Evolutionary conservation across 2,797 vertebrate genomes (phyloP).

Genomic region (Margarornis squamiger): DNA sequence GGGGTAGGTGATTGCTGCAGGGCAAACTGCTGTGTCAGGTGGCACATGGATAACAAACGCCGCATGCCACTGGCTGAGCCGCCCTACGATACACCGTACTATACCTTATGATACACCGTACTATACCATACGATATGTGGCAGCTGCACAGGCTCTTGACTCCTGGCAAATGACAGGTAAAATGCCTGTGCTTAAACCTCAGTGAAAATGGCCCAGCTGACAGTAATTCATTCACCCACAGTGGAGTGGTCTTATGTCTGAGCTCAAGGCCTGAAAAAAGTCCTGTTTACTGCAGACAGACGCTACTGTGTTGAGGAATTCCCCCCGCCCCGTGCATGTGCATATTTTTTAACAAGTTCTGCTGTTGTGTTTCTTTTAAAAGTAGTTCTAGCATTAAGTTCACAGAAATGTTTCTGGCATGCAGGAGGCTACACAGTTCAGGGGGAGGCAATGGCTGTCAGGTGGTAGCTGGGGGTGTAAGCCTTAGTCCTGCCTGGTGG

Average conservation of each 20-base stretch:
- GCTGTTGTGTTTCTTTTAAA: neutral
- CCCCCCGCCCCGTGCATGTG: neutral
- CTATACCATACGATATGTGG: neutral
- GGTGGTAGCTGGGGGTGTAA: rapidly evolving
- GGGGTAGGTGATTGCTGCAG: neutral
- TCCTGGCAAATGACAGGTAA: neutral
- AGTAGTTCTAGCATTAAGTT: neutral
- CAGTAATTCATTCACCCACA: neutral
- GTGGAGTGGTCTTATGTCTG: neutral
- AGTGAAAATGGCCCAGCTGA: neutral
- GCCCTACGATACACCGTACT: too few species aligned
- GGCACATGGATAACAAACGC: neutral
- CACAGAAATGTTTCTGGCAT: neutral
- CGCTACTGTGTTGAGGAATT: neutral
- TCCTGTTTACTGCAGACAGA: neutral
- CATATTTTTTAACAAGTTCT: slow-evolving; percentile 5
- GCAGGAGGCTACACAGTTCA: neutral
- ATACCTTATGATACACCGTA: neutral
- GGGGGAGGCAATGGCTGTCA: rapidly evolving
- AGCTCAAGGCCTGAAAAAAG: slow-evolving; percentile 10
- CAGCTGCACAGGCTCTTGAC: neutral
- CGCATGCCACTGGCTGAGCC: neutral
- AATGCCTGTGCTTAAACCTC: neutral
- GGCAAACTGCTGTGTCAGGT: neutral
- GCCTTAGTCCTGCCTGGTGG: too few species aligned